These are phyloP conservation scores for Mastomys coucha DNA, from an alignment of 2,113 vertebrate genomes.

Conservation along the genomic window DNA sequence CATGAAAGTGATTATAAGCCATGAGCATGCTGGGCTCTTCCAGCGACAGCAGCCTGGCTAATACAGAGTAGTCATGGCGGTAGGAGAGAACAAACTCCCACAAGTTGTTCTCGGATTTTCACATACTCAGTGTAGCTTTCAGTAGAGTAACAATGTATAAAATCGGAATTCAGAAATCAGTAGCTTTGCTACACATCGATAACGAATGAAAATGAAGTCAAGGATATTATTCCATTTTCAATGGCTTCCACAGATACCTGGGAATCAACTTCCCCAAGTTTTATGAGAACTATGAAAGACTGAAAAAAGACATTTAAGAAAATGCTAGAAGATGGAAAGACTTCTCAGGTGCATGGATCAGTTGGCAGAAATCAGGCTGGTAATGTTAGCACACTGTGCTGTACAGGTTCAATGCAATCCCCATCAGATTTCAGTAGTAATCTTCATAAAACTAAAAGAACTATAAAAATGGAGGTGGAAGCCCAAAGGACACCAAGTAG, in stretches of 20 bases:
- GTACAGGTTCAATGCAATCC: background rate
- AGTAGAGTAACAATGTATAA: background rate
- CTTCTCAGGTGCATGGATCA: background rate
- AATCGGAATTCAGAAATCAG: background rate
- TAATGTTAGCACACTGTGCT: background rate
- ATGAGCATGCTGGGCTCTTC: background rate
- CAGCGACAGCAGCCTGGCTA: background rate
- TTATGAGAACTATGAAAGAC: background rate
- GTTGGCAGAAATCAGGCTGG: background rate
- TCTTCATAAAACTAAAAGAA: background rate
- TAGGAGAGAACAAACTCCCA: background rate
- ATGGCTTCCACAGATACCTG: too few relatives aligned
- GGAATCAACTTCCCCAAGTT: background rate
- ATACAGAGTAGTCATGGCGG: background rate
- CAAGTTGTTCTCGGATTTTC: background rate
- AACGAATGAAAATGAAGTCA: background rate
- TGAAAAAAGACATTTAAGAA: background rate
- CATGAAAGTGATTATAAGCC: background rate
- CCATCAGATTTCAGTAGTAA: background rate
- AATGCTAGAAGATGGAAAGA: background rate
- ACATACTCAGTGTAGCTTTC: background rate
- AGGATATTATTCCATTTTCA: background rate
- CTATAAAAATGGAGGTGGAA: background rate
- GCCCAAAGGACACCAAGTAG: background rate
- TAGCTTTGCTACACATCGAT: background rate